A percentile compares a stretch with the other conserved stretches of the same genome.
Evolutionary conservation across 2,888 invertebrate genomes (phyloP).

Genomic region (Aporophyla nigra): DNA sequence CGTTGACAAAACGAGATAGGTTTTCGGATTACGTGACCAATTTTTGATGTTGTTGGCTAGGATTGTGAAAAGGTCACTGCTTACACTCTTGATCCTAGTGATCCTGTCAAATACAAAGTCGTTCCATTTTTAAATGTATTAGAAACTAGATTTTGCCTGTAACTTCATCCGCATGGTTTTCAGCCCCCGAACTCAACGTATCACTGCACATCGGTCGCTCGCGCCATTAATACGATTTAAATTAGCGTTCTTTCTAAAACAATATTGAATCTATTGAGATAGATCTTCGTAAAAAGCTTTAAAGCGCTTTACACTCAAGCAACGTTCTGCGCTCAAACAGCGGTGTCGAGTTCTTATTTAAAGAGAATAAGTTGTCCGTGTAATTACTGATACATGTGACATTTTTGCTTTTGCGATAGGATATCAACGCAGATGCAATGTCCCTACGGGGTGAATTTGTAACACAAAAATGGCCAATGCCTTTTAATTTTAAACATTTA

Average conservation of each 20-base stretch:
- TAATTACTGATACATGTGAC: background rate
- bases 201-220: too few species aligned
- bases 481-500: background rate
- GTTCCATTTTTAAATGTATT: background rate
- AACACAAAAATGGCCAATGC: background rate
- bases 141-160: too few species aligned
- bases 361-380: background rate
- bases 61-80: background rate
- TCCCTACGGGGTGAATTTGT: too few species aligned
- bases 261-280: too few species aligned
- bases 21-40: slow-evolving; percentile 5
- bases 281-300: background rate
- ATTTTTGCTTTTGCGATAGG: background rate
- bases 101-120: background rate
- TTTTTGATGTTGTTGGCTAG: background rate
- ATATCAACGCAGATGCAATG: background rate
- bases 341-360: background rate
- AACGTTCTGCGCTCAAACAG: background rate
- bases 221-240: too few species aligned
- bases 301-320: background rate
- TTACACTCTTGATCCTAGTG: background rate
- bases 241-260: too few species aligned
- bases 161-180: too few species aligned
- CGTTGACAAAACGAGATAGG: slow-evolving; percentile 13
- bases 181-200: too few species aligned